Base-by-base conservation (phyloP, 2,113 vertebrate species). In the Origma solitaria region DNA sequence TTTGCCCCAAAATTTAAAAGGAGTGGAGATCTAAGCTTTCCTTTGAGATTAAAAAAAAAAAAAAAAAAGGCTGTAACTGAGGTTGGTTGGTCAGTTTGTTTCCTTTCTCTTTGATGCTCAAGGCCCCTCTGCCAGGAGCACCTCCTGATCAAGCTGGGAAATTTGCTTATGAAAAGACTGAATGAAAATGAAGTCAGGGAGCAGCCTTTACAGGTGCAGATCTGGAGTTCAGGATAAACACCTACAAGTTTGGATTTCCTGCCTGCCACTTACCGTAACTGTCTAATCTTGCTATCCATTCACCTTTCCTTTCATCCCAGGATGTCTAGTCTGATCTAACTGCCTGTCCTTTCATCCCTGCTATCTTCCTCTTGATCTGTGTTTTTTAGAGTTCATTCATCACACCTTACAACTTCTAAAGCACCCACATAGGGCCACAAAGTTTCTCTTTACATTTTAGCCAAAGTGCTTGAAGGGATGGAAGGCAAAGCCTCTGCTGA, bases 271-370 rank as follows among this genome's bases (percentile, higher is more conserved):
- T 95, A 92, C 38, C 0, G 3, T 50, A 62, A 51, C 86, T 92
- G 89, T 69, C 95, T 96, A 92, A 93, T 96, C 96, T 96, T 40
- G 79, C 88, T 86, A 51, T 65, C 96, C 72, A 56, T 92, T 96
- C 96, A 94, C 88, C 93, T 95, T 92, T 90, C 95, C 94, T 96
- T 94, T 96, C 95, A 96, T 96, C 95, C 93, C 95, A 96, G 94
- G 94, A 95, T 96, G 94, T 97, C 95, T 95, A 9, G 91, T 18
- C 82, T 96, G 94, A 97, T 95, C 94, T 97, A 90, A 86, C 90
- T 94, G 95, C 81, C 96, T 95, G 81, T 95, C 94, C 95, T 96
- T 97, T 96, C 95, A 96, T 96, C 95, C 94, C 77, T 3, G 4
- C 86, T 95, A 95, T 96, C 95, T 92, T 92, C 86, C 95, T 72